Percentiles rank a stretch among this genome's conserved stretches.
These are phyloP conservation scores for Pseudorectes ferrugineus DNA, from an alignment of 2,113 vertebrate genomes.

Conservation along the genomic window DNA sequence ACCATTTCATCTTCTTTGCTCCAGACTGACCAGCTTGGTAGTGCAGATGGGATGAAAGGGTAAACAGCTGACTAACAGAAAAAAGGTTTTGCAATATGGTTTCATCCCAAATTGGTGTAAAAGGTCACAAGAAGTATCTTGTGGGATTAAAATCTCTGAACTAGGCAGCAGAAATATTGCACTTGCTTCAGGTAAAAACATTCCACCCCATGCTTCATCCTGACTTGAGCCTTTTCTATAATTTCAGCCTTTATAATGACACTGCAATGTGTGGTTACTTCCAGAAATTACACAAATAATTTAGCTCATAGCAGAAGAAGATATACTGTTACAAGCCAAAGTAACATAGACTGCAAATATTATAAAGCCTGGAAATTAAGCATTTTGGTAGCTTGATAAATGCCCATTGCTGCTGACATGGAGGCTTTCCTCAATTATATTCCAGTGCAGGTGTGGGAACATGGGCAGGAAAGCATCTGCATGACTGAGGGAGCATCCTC, in stretches of 20 bases:
- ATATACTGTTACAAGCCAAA: background rate
- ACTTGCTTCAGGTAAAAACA: background rate
- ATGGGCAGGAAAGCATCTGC: rapidly evolving
- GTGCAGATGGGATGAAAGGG: rapidly evolving
- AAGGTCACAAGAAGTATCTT: background rate
- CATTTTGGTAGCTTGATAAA: background rate
- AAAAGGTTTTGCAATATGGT: rapidly evolving
- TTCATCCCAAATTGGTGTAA: background rate
- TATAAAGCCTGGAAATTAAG: background rate
- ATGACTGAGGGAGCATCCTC: background rate
- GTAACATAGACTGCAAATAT: background rate
- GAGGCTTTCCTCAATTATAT: background rate
- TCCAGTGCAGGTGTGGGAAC: background rate
- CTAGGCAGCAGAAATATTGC: background rate
- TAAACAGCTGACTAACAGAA: background rate
- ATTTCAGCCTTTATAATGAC: background rate
- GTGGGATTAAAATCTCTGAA: background rate
- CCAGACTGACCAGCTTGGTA: rapidly evolving
- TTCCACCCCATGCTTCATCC: background rate
- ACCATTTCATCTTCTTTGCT: background rate
- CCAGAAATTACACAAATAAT: background rate
- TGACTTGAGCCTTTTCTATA: background rate
- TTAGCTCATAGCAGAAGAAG: background rate
- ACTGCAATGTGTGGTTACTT: background rate
- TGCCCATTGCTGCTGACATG: rapidly evolving